Evolutionary conservation across 2,113 vertebrate genomes (phyloP).

Genomic region (Thamnophis sirtalis): DNA sequence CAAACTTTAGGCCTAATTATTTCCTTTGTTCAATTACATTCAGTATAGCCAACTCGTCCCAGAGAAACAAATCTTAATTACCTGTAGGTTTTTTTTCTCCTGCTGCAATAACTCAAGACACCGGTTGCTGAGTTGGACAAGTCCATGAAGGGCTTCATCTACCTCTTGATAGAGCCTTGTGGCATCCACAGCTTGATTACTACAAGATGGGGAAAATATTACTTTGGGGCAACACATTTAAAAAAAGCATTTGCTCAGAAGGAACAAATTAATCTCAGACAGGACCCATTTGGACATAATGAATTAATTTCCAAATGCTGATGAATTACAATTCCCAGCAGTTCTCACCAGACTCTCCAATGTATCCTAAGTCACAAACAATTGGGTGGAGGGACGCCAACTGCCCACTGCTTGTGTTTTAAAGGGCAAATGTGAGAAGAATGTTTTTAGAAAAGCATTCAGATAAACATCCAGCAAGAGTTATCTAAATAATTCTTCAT

Average conservation of each 20-base stretch:
- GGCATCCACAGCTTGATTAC: conserved; percentile 56
- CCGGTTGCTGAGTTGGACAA: conserved; percentile 83
- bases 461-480: neutral
- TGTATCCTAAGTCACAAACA: neutral
- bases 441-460: neutral
- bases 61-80: conserved; percentile 32
- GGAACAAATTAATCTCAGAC: too few relatives aligned
- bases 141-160: conserved; percentile 84
- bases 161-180: conserved; percentile 73
- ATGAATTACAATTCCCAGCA: neutral
- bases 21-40: neutral
- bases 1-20: neutral
- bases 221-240: neutral
- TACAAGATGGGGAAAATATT: conserved; percentile 20
- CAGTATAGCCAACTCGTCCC: neutral
- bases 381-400: neutral
- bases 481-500: neutral
- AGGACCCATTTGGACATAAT: neutral
- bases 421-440: neutral
- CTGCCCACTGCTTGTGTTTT: neutral
- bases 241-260: neutral
- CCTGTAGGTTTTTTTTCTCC: conserved; percentile 62
- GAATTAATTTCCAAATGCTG: neutral
- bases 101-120: conserved; percentile 76
- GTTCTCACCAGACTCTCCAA: neutral